Conservation (phyloP, 2,888 invertebrate species). For the Lamellibrachia satsuma region DNA sequence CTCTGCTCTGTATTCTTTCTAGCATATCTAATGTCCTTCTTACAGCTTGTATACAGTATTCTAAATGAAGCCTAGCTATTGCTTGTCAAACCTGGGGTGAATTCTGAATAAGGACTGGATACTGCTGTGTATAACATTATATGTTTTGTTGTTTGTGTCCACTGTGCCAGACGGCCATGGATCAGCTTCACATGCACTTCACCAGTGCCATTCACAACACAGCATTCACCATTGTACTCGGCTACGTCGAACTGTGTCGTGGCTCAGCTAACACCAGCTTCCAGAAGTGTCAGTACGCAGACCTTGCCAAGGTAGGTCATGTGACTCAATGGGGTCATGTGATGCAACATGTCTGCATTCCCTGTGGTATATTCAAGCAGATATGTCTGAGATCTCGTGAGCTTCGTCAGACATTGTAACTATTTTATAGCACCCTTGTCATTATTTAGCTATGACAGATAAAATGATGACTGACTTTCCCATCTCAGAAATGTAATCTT, state of each 20-base stretch:
- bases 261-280: constrained; percentile 56
- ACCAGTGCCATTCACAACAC: constrained; percentile 83
- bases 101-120: too few species aligned
- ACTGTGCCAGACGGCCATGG: constrained; percentile 81
- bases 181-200: constrained; percentile 94
- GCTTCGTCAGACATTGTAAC: neutral
- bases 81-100: too few species aligned
- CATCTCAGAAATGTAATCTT: too few species aligned
- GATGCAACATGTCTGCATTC: too few species aligned
- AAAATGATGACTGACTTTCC: neutral
- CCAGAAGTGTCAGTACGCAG: constrained; percentile 80
- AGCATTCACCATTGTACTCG: constrained; percentile 66
- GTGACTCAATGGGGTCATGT: neutral
- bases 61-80: too few species aligned
- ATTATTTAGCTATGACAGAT: neutral
- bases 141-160: neutral
- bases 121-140: neutral
- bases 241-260: constrained; percentile 62
- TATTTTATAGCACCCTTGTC: neutral
- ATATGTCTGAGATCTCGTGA: neutral
- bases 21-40: too few species aligned
- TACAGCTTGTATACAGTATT: too few species aligned
- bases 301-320: constrained; percentile 74
- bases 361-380: too few species aligned
- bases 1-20: too few species aligned